phyloP scores from a whole-genome alignment of 2,113 vertebrate genomes.

The Elephas maximus region DNA sequence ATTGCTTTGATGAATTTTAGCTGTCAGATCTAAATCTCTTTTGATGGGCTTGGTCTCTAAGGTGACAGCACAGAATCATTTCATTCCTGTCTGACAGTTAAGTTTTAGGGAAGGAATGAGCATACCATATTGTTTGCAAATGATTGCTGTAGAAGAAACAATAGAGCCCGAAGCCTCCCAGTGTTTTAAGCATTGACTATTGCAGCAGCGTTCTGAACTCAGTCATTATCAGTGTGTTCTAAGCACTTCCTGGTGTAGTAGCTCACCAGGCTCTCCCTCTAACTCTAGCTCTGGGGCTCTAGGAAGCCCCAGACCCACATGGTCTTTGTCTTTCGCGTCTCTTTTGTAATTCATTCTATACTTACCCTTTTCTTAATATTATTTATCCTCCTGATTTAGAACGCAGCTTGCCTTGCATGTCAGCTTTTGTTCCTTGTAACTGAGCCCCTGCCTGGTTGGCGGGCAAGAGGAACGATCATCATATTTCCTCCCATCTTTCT shows the following conservation, averaged over 20 bases:
- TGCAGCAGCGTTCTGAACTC: neutral
- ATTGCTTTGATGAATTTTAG: neutral
- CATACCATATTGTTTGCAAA: neutral
- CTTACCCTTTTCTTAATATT: neutral
- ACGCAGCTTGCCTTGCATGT: neutral
- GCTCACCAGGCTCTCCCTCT: neutral
- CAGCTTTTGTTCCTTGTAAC: neutral
- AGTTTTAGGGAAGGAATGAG: neutral
- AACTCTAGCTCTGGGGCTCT: neutral
- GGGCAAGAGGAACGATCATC: neutral
- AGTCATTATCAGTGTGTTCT: neutral
- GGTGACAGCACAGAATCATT: neutral
- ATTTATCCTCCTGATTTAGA: neutral
- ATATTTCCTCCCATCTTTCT: fast-evolving
- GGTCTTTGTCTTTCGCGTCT: neutral
- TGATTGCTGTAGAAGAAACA: neutral
- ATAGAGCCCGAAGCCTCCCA: no score
- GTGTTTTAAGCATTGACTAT: neutral
- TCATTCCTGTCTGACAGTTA: neutral
- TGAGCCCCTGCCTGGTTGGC: neutral
- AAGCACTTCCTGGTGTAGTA: neutral
- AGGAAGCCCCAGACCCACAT: neutral
- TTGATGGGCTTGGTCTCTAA: neutral
- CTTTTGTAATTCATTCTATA: neutral
- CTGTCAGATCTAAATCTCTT: neutral